Evolutionary conservation across 2,888 invertebrate species (phyloP).

Genomic region (Pharmacophagus antenor): DNA sequence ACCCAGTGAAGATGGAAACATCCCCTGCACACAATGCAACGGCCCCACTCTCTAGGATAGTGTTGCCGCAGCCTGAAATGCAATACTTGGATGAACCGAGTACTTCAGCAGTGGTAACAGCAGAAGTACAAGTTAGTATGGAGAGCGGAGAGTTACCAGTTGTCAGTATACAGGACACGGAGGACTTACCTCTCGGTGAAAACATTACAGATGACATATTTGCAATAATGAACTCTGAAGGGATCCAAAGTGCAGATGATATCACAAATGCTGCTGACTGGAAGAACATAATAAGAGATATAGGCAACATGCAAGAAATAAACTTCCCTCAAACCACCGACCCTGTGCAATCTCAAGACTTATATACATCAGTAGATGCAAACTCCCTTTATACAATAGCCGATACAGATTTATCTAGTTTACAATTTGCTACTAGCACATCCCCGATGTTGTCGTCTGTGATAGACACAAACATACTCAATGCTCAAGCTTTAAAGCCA

Average conservation of each 20-base stretch:
- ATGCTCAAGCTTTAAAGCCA: slow-evolving; percentile 49
- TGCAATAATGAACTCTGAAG: slow-evolving; percentile 77
- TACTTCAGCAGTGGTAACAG: slow-evolving; percentile 55
- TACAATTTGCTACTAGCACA: slow-evolving; percentile 64
- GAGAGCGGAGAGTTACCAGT: slow-evolving; percentile 74
- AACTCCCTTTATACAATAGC: slow-evolving; percentile 55
- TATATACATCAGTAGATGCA: slow-evolving; percentile 55
- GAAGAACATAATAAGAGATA: slow-evolving; percentile 76
- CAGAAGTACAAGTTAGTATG: slow-evolving; percentile 70
- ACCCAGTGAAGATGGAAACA: slow-evolving; percentile 62
- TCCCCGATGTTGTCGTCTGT: slow-evolving; percentile 57
- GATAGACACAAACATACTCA: slow-evolving; percentile 47
- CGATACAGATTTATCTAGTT: slow-evolving; percentile 57
- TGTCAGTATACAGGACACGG: slow-evolving; percentile 77
- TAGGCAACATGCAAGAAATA: slow-evolving; percentile 73
- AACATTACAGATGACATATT: slow-evolving; percentile 75
- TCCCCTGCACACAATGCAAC: slow-evolving; percentile 62
- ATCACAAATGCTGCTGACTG: slow-evolving; percentile 72
- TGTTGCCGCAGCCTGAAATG: slow-evolving; percentile 63
- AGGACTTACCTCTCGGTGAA: slow-evolving; percentile 72
- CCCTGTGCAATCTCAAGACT: slow-evolving; percentile 54
- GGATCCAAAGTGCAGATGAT: slow-evolving; percentile 75
- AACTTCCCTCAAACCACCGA: slow-evolving; percentile 66
- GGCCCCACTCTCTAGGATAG: slow-evolving; percentile 67
- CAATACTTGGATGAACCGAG: slow-evolving; percentile 64